These are phyloP conservation scores for Callaeas wilsoni DNA, from an alignment of 2,113 vertebrate species.

Conservation along the genomic window DNA sequence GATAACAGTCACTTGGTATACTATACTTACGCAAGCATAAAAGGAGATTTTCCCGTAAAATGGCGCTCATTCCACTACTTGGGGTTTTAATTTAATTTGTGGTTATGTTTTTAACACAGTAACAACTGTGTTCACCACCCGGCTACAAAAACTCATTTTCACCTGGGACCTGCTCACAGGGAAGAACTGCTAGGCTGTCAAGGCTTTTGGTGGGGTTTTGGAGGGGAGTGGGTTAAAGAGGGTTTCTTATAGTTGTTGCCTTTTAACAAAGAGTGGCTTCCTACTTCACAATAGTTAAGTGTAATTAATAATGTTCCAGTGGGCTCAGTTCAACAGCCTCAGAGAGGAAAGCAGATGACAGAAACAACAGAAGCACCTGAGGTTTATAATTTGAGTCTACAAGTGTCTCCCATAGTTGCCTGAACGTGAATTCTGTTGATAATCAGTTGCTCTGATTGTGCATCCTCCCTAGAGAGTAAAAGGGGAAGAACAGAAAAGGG, in stretches of 20 bases:
- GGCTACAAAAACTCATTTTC: neutral
- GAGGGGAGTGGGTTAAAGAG: fast-evolving
- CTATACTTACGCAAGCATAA: neutral
- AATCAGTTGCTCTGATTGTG: neutral
- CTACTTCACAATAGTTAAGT: neutral
- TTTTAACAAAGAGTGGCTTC: neutral
- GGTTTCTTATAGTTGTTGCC: neutral
- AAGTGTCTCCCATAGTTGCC: neutral
- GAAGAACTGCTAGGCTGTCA: neutral
- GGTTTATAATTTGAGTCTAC: neutral
- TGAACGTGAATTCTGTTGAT: neutral
- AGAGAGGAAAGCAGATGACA: neutral
- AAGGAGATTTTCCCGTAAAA: neutral
- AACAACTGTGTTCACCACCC: neutral
- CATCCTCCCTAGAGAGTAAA: neutral
- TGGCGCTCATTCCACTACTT: neutral
- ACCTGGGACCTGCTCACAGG: neutral
- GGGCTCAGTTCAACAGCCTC: neutral
- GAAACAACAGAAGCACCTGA: neutral
- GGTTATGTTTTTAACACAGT: neutral
- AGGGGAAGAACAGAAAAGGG: neutral
- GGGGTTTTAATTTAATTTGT: neutral
- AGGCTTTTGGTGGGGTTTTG: neutral
- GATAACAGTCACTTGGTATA: neutral
- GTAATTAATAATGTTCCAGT: neutral